phyloP scores from a whole-genome alignment of 2,113 vertebrate species.

The Erpornis zantholeuca region DNA sequence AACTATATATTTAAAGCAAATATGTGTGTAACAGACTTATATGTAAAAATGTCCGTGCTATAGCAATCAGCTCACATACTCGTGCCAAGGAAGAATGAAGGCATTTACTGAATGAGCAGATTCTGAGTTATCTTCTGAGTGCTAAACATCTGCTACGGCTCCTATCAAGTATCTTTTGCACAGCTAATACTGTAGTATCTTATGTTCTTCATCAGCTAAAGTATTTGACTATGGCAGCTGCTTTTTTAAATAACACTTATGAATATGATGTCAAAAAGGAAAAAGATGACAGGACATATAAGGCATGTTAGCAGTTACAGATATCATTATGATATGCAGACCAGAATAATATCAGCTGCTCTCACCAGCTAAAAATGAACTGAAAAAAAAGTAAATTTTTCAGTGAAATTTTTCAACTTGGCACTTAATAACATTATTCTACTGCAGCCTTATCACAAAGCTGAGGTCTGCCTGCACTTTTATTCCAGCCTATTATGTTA shows the following conservation, averaged over 20 bases:
- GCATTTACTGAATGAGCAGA: slow-evolving; percentile 70
- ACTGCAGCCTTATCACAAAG: neutral
- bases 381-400: neutral
- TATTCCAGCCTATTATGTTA: neutral
- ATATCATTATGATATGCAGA: neutral
- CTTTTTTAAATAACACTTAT: slow-evolving; percentile 58
- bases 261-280: slow-evolving; percentile 54
- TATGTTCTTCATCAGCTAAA: slow-evolving; percentile 66
- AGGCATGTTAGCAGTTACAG: neutral
- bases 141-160: slow-evolving; percentile 62
- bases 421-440: neutral
- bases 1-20: slow-evolving; percentile 47
- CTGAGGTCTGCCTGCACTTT: neutral
- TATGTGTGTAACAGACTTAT: slow-evolving; percentile 2
- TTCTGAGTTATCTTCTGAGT: slow-evolving; percentile 59
- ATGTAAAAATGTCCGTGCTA: neutral
- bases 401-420: neutral
- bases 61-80: slow-evolving; percentile 1
- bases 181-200: slow-evolving; percentile 60
- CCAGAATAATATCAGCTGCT: neutral
- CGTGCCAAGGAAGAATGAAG: slow-evolving; percentile 49
- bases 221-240: slow-evolving; percentile 62
- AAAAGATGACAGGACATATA: slow-evolving; percentile 42
- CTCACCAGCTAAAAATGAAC: neutral
- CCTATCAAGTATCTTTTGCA: slow-evolving; percentile 70